Evolutionary conservation across 1,140 invertebrate species (phyloP), one percentile per base, ranked within the genome.

Genomic region (Cepaea nemoralis): DNA sequence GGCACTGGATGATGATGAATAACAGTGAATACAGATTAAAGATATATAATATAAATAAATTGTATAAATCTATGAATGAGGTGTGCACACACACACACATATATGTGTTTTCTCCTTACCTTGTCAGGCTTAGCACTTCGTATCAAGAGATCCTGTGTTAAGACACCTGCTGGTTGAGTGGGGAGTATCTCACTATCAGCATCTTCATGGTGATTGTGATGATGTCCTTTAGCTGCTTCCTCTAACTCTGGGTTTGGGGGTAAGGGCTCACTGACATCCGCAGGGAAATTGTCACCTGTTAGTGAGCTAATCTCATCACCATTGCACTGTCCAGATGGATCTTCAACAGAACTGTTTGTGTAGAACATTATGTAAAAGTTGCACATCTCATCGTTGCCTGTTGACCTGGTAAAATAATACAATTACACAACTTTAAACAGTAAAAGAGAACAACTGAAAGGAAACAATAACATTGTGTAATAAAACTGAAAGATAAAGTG

Each of bases 301-400:
- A 90, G 74, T 0, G 76, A 19, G 14, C 83, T 70, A 12, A 82
- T 67, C n/a, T 85, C 37, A 75, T 90, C 87, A 22, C 84, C 82
- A n/a, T 55, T 80, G 82, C 91, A 91, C 27, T 81, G 66, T 39
- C 82, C 83, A 27, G 66, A 85, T 6, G 81, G 76, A 0, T 80
- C 70, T 31, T 78, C 75, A 8, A 81, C 86, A 22, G 83, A 94
- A 40, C 97, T 48, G 27, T 92, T 94, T 0, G 97, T 96, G 92
- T 97, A 99, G 92, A 99, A 99, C 97, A 99, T 99, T 31, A 99
- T 91, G 92, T 99, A 99, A 91, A 99, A 99, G 92, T 99, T 99
- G 93, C 98, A 99, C 98, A 99, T 99, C 93, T 99, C 98, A 89
- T 99, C 97, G 33, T 95, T 93, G 85, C 96, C 96, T n/a, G 97